Percentiles rank a stretch among this genome's conserved stretches.
These are phyloP conservation scores for Varanus komodoensis DNA, from an alignment of 2,113 vertebrate species.

Conservation along the genomic window DNA sequence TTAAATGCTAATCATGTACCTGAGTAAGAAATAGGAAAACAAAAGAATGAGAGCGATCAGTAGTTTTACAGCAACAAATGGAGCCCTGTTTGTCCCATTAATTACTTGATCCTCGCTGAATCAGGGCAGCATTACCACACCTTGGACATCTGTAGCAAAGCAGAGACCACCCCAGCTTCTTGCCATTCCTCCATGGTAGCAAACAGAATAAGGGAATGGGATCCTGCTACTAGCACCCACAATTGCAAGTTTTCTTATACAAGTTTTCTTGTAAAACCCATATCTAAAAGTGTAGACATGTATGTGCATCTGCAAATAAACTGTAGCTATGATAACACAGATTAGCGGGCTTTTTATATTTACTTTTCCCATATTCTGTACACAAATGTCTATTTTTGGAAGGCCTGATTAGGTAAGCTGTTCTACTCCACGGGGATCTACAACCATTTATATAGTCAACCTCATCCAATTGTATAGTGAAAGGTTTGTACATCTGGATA, in stretches of 20 bases:
- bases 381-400: slow-evolving; percentile 53
- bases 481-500: slow-evolving; percentile 42
- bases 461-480: slow-evolving; percentile 59
- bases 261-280: not conserved
- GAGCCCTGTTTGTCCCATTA: not conserved
- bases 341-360: slow-evolving; percentile 1
- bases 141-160: not conserved
- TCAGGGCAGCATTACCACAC: no score
- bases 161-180: not conserved
- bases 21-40: not conserved
- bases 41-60: not conserved
- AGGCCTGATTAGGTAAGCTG: slow-evolving; percentile 54
- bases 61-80: not conserved
- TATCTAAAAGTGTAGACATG: not conserved
- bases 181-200: not conserved
- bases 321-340: no score
- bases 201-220: not conserved
- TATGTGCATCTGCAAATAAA: not conserved
- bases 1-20: no score
- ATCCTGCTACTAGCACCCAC: no score
- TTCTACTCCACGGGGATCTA: not conserved
- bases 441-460: slow-evolving; percentile 58
- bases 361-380: slow-evolving; percentile 54
- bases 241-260: not conserved
- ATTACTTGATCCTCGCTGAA: not conserved